Evolutionary conservation across 1,140 invertebrate species (phyloP).

Genomic region (Daktulosphaira vitifoliae): DNA sequence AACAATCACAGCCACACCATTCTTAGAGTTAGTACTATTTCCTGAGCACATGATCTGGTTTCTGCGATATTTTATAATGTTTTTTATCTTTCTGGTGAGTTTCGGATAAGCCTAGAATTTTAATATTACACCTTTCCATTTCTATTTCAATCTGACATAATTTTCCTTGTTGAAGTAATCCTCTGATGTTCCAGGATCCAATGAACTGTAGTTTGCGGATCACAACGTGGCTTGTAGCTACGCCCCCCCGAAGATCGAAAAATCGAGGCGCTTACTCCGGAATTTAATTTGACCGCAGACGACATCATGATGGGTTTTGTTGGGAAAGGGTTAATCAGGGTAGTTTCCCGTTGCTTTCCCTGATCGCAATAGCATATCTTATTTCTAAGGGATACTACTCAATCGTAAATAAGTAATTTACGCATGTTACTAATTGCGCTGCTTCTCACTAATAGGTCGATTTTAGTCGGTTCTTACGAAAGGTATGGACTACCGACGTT

Average conservation of each 20-base stretch:
- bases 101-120: slow-evolving; percentile 29
- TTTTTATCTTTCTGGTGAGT: slow-evolving; percentile 9
- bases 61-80: slow-evolving; percentile 4
- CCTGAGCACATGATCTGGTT: slow-evolving; percentile 15
- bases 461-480: slow-evolving; percentile 2
- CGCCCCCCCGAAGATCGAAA: neutral
- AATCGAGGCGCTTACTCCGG: slow-evolving; percentile 4
- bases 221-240: neutral
- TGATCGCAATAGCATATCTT: neutral
- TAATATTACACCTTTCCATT: slow-evolving; percentile 28
- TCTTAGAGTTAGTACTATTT: slow-evolving; percentile 13
- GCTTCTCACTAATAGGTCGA: neutral
- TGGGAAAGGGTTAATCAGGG: neutral
- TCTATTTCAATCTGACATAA: slow-evolving; percentile 16
- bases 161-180: slow-evolving; percentile 18
- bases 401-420: neutral
- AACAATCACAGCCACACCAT: slow-evolving; percentile 25
- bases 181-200: slow-evolving; percentile 2
- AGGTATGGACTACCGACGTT: slow-evolving; percentile 2
- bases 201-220: neutral
- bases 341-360: neutral
- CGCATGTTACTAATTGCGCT: neutral
- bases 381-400: neutral
- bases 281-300: neutral
- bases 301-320: neutral